Evolutionary conservation across 2,113 vertebrate genomes (phyloP).

Genomic region (Odontesthes bonariensis): DNA sequence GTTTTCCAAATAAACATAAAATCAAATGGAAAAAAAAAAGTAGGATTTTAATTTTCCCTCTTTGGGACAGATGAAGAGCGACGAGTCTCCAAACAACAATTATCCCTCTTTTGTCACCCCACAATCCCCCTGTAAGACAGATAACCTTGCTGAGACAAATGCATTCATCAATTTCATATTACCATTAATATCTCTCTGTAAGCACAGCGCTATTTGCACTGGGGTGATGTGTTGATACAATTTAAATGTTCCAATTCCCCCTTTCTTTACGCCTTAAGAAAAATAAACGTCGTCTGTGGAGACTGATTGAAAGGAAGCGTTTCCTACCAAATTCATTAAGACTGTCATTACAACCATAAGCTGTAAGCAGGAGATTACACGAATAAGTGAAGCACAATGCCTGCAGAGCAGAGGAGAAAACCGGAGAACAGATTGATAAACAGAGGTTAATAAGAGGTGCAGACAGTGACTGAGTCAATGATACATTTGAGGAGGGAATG

Average conservation of each 20-base stretch:
- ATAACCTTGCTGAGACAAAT: slow-evolving; percentile 53
- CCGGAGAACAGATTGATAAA: not conserved
- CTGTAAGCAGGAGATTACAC: slow-evolving; percentile 40
- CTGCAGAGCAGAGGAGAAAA: not conserved
- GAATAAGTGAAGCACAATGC: slow-evolving; percentile 12
- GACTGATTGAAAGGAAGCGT: slow-evolving; percentile 11
- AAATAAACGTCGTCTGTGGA: not conserved
- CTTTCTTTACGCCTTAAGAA: slow-evolving; percentile 13
- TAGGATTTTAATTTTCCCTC: slow-evolving; percentile 13
- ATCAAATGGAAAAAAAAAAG: slow-evolving; percentile 28
- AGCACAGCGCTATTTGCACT: not conserved
- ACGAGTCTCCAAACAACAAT: slow-evolving; percentile 18
- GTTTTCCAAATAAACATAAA: slow-evolving; percentile 33
- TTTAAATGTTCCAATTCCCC: slow-evolving; percentile 30
- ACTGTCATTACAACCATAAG: slow-evolving; percentile 37
- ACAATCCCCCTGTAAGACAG: slow-evolving; percentile 1
- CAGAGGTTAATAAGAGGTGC: not conserved
- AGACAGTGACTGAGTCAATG: not conserved
- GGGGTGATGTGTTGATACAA: not conserved
- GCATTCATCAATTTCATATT: slow-evolving; percentile 47
- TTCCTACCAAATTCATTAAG: slow-evolving; percentile 41
- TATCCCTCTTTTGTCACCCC: slow-evolving; percentile 1
- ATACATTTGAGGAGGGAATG: not conserved
- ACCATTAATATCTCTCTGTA: slow-evolving; percentile 28
- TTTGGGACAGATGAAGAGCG: slow-evolving; percentile 24